Evolutionary conservation across 2,888 invertebrate genomes (phyloP).

Genomic region (Watsonalla cultraria): DNA sequence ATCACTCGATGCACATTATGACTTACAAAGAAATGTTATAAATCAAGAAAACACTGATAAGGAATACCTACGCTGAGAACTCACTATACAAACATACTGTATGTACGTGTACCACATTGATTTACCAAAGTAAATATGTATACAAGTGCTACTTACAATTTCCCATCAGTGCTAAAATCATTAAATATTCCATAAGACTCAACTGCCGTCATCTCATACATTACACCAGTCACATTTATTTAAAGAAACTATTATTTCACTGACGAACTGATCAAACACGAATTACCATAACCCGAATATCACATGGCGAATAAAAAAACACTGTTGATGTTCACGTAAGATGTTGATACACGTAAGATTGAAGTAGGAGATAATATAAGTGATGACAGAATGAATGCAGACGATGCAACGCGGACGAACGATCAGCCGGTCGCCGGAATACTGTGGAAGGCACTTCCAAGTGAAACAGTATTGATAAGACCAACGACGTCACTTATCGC

Average conservation of each 20-base stretch:
- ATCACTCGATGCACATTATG: constrained; percentile 4
- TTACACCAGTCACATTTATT: constrained; percentile 53
- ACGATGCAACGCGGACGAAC: constrained; percentile 41
- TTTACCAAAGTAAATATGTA: not conserved
- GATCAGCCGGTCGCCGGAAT: constrained; percentile 42
- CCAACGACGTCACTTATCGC: constrained; percentile 57
- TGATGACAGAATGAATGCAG: constrained; percentile 22
- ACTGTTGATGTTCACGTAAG: constrained; percentile 5
- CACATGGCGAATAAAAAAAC: constrained; percentile 13
- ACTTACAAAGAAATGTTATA: constrained; percentile 12
- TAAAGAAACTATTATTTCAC: constrained; percentile 26
- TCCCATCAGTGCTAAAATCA: constrained; percentile 65
- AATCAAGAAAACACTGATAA: constrained; percentile 10
- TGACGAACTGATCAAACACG: constrained; percentile 26
- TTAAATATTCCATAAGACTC: constrained; percentile 48
- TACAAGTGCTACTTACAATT: constrained; percentile 55
- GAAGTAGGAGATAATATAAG: constrained; percentile 15
- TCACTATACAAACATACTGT: too few relatives aligned
- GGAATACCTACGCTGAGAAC: not conserved
- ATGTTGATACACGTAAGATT: constrained; percentile 8
- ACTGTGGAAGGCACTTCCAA: constrained; percentile 58
- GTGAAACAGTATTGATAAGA: constrained; percentile 68
- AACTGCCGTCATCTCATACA: constrained; percentile 50
- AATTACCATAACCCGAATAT: constrained; percentile 6
- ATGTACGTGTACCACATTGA: not conserved